Percentiles rank a stretch among this genome's conserved stretches.
Conservation (phyloP, 2,797 vertebrate genomes). For the Liasis olivaceus region DNA sequence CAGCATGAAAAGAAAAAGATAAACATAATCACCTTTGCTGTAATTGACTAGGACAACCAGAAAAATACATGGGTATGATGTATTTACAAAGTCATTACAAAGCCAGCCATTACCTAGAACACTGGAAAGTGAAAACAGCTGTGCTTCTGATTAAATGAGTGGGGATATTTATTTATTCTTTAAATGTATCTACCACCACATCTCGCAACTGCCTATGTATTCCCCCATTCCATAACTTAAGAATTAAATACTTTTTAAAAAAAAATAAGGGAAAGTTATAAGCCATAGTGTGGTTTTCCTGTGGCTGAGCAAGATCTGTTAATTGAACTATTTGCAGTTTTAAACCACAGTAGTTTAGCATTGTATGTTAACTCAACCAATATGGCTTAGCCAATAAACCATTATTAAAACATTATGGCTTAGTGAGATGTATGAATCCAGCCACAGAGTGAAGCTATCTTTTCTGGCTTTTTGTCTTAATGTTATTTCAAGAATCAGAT, state of each 20-base stretch:
- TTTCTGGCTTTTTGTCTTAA: background rate
- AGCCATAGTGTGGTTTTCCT: background rate
- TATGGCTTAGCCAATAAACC: background rate
- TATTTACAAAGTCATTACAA: background rate
- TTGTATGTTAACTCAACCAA: background rate
- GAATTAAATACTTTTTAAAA: background rate
- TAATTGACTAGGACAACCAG: background rate
- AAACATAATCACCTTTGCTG: background rate
- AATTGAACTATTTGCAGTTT: background rate
- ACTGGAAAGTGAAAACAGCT: background rate
- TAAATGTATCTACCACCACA: too few relatives aligned
- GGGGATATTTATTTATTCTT: too few relatives aligned
- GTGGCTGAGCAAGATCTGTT: background rate
- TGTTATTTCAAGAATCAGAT: background rate
- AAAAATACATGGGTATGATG: background rate
- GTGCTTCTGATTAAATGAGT: background rate
- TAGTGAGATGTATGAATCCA: background rate
- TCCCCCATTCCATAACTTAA: background rate
- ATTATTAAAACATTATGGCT: too few relatives aligned
- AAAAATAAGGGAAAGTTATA: background rate
- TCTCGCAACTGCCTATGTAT: too few relatives aligned
- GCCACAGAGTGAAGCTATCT: background rate
- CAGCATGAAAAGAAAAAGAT: too few relatives aligned
- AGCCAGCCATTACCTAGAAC: background rate
- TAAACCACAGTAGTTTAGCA: background rate